Percentiles rank a stretch among this genome's conserved stretches.
Conservation (phyloP, 2,113 vertebrate genomes). For the Oncorhynchus tshawytscha region DNA sequence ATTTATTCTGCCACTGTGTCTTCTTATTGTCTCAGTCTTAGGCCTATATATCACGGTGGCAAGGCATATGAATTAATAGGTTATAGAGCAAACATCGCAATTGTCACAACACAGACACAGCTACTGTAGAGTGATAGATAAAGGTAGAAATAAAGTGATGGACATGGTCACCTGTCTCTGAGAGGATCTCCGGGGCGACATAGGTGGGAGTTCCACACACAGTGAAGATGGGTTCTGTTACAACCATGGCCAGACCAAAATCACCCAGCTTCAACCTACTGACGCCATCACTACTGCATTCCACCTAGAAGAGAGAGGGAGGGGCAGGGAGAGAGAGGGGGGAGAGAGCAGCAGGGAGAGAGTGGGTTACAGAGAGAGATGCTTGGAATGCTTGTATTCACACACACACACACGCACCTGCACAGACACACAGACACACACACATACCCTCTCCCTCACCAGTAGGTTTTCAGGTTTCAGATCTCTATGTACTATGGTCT, state of each 20-base stretch:
- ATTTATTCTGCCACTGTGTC: too few relatives aligned
- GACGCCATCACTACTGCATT: constrained; percentile 79
- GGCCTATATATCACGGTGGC: too few relatives aligned
- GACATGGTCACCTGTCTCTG: constrained; percentile 83
- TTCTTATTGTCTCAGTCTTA: too few relatives aligned
- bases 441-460: constrained; percentile 71
- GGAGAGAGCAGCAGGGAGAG: not conserved
- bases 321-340: not conserved
- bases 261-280: constrained; percentile 90
- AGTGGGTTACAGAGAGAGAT: not conserved
- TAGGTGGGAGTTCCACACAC: constrained; percentile 97
- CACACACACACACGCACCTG: not conserved
- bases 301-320: constrained; percentile 74
- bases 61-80: too few relatives aligned
- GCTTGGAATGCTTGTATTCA: not conserved
- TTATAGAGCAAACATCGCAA: too few relatives aligned
- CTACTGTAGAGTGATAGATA: not conserved
- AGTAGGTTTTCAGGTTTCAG: constrained; percentile 96
- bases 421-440: not conserved
- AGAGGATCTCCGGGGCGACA: constrained; percentile 95
- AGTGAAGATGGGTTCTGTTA: constrained; percentile 94
- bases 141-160: not conserved
- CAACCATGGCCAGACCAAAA: constrained; percentile 93
- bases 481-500: constrained; percentile 91
- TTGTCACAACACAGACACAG: too few relatives aligned